Conservation (phyloP, 1,140 invertebrate species). For the Scaptomyza hsui region DNA sequence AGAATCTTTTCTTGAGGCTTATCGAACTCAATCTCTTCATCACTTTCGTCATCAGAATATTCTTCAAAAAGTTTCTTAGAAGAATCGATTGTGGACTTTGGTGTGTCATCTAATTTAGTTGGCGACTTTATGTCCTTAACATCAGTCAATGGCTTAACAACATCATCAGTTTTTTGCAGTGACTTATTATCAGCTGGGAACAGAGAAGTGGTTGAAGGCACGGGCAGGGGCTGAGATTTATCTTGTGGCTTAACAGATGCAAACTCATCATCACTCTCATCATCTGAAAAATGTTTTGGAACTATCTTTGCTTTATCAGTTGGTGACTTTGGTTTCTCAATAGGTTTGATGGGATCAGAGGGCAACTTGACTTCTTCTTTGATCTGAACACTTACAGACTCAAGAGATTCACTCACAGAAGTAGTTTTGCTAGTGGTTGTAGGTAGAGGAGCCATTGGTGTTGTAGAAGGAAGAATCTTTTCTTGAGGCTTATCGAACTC, state of each 20-base stretch:
- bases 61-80: neutral
- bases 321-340: constrained; percentile 2
- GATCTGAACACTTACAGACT: neutral
- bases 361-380: constrained; percentile 3
- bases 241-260: constrained; percentile 4
- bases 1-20: constrained; percentile 15
- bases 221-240: neutral
- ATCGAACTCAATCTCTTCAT: constrained; percentile 16
- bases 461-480: neutral
- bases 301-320: neutral
- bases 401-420: neutral
- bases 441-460: neutral
- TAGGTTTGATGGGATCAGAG: neutral
- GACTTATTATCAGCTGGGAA: constrained; percentile 1
- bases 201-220: neutral
- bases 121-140: neutral
- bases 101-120: constrained; percentile 20
- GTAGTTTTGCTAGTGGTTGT: neutral
- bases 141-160: constrained; percentile 6
- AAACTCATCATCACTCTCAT: constrained; percentile 29
- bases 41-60: constrained; percentile 35
- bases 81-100: constrained; percentile 2
- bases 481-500: neutral
- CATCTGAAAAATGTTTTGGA: constrained; percentile 11
- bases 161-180: neutral